A percentile compares a stretch with the other conserved stretches of the same genome.
Conservation (phyloP, 2,113 vertebrate species). For the Onychostruthus taczanowskii region DNA sequence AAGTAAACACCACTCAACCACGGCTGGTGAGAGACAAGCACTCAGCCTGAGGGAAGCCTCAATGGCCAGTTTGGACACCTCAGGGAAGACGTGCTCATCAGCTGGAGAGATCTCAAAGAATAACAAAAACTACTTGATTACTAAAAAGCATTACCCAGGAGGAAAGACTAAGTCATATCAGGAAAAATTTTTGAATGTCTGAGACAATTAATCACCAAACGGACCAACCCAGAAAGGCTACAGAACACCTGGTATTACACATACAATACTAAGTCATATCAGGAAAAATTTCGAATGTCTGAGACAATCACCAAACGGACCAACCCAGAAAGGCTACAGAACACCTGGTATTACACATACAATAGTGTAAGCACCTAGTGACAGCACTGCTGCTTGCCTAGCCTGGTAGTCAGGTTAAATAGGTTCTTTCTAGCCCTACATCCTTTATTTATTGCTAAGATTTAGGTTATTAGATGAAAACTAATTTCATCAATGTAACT, state of each 20-base stretch:
- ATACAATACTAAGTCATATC: background rate
- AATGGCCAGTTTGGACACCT: background rate
- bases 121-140: background rate
- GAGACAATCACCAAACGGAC: background rate
- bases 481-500: background rate
- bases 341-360: background rate
- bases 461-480: background rate
- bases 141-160: background rate
- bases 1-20: background rate
- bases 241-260: background rate
- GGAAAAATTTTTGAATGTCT: background rate
- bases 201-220: background rate
- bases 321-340: background rate
- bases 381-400: background rate
- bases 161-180: background rate
- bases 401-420: accelerated
- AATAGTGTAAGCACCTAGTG: background rate
- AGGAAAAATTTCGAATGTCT: background rate
- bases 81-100: background rate
- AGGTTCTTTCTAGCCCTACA: background rate
- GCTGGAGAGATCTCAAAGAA: background rate
- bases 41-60: background rate
- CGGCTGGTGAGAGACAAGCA: accelerated
- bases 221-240: background rate
- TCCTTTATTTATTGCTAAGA: background rate